Evolutionary conservation across 2,888 invertebrate species (phyloP), one percentile per base, ranked within the genome.

Genomic region (Heliconius charithonia): DNA sequence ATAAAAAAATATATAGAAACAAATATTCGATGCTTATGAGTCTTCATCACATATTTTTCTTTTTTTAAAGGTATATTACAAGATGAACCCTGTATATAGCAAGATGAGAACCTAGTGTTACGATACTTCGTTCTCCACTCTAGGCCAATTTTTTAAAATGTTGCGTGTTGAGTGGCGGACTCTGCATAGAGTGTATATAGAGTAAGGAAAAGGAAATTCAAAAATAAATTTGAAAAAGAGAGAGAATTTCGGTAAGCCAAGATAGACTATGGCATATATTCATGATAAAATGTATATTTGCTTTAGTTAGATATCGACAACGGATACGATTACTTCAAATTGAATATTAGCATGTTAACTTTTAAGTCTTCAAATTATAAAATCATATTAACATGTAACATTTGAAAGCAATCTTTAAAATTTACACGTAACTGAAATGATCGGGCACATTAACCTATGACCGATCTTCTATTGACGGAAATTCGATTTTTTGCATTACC

Each of bases 371-470:
- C 25, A 25, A 69, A 16, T 37, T 37, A 37, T 10, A 37, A 37
- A 37, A 37, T 10, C 37, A 37, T 37, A 69, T 69, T 25, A 69
- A 69, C 25, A 41, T 69, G 41, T 69, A 41, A 69, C 41, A 25
- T 69, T 69, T 69, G 69, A 69, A 69, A 69, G 69, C 25, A 69
- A 41, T 45, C 25, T 25, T 69, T 19, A 19, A 25, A 69, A 6
- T 41, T 37, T 25, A 69, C 41, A 69, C 16, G 67, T 69, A 41
- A 45, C 69, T 41, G 16, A 69, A 69, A 19, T 67, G 67, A 67
- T 67, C 37, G 37, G 67, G 37, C 41, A n/a, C 41, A 69, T 67
- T 27, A 27, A 69, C 25, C 69, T 45, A 69, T 41, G 69, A 69
- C 69, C 69, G n/a, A 41, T 41, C 7, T 41, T 69, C n/a, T 41